Base-by-base conservation (phyloP, 2,888 invertebrate species). In the Imbricaverruca yamaguchii region DNA sequence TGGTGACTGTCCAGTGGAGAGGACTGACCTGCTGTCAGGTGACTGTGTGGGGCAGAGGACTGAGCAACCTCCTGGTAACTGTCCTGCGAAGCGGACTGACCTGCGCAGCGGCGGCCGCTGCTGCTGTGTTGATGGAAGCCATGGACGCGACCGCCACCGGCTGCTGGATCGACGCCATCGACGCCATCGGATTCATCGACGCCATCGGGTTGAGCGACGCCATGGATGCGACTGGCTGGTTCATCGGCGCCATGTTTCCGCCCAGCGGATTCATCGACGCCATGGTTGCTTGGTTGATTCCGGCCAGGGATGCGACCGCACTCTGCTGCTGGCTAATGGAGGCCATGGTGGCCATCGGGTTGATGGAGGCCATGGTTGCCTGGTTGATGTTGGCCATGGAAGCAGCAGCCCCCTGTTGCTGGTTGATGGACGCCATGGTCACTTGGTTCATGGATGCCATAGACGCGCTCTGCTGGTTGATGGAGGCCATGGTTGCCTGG, bases 281-380 rank as follows among this genome's bases (percentile, higher is more conserved):
- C 74, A 74, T 74, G 59, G 59, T 59, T 11, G 59, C 59, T 59
- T 59, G 59, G 15, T 59, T 59, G 7, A 59, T 59, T 0, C 7
- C 7, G 3, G 59, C 59, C 59, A 59, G 11, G 12, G 59, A 59
- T 10, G 74, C 23, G 13, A 53, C 74, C 53, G 23, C 55, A 10
- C 21, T 11, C 55, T 39, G 8, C 25, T 25, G 39, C 69, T 69
- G 69, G 69, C 39, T 69, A 39, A 69, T 69, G 25, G 69, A 69
- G 1, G 69, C 69, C 69, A 69, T 69, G 15, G 74, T 55, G 11
- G 55, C 74, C 74, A 74, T 74, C 55, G 74, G 74, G 55, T 74
- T 74, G 53, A 74, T 55, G 13, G 21, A 55, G 21, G 13, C 21
- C 53, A 74, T 55, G 21, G 59, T 59, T 15, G 59, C 59, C 59